phyloP scores from a whole-genome alignment of 2,797 vertebrate species.

The Bovichtus variegatus region DNA sequence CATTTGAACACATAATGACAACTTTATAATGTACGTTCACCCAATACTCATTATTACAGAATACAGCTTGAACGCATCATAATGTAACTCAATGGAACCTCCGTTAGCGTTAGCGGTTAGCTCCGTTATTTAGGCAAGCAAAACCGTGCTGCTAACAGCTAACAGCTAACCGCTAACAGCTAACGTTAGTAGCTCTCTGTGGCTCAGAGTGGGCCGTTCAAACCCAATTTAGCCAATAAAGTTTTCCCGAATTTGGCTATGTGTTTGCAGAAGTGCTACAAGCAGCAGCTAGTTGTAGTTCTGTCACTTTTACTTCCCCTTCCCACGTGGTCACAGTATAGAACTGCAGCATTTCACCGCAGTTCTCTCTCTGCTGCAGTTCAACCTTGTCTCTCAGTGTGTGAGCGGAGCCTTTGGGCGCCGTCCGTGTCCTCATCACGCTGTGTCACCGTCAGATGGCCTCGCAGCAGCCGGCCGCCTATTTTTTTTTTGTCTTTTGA shows the following conservation, averaged over 20 bases:
- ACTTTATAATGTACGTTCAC: background rate
- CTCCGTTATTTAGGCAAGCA: no score
- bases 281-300: background rate
- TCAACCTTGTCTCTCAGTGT: background rate
- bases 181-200: no score
- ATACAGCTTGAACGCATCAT: background rate
- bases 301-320: background rate
- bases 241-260: background rate
- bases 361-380: background rate
- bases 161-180: no score
- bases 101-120: background rate
- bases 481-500: constrained; percentile 79
- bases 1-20: no score
- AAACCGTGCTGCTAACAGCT: no score
- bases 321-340: background rate
- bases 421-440: constrained; percentile 31
- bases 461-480: constrained; percentile 11
- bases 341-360: no score
- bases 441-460: constrained; percentile 21
- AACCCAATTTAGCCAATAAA: no score
- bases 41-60: background rate
- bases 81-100: background rate
- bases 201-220: no score
- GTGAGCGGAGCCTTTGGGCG: background rate
- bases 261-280: background rate